phyloP scores from a whole-genome alignment of 2,888 invertebrate species.

The Mythimna ferrago region DNA sequence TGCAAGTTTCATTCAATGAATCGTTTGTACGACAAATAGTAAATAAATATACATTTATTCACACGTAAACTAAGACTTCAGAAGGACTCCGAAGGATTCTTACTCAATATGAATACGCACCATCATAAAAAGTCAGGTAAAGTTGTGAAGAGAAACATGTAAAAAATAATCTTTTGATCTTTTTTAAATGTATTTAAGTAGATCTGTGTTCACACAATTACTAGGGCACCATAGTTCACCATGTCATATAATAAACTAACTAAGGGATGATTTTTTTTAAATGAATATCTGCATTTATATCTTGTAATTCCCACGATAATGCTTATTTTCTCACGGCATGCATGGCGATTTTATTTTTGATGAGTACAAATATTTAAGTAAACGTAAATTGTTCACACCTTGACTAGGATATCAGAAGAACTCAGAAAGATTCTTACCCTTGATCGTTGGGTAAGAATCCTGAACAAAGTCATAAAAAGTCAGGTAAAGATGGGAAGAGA shows the following conservation, averaged over 20 bases:
- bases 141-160: neutral
- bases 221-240: conserved; percentile 8
- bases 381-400: conserved; percentile 3
- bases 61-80: conserved; percentile 14
- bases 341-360: neutral
- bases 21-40: too few relatives aligned
- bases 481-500: neutral
- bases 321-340: neutral
- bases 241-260: neutral
- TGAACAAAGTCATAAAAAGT: neutral
- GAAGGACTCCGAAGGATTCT: neutral
- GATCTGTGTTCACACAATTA: conserved; percentile 30
- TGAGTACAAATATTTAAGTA: conserved; percentile 1
- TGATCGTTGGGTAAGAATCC: too few relatives aligned
- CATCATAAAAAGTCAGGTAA: conserved; percentile 8
- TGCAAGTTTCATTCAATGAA: neutral
- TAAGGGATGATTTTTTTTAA: too few relatives aligned
- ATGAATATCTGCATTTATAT: too few relatives aligned
- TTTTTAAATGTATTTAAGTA: neutral
- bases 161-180: neutral
- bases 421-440: neutral
- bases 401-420: conserved; percentile 5
- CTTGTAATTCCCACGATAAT: neutral
- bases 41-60: neutral
- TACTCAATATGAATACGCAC: too few relatives aligned